Conservation (phyloP, 1,140 invertebrate species). For the Charaxes varanes region DNA sequence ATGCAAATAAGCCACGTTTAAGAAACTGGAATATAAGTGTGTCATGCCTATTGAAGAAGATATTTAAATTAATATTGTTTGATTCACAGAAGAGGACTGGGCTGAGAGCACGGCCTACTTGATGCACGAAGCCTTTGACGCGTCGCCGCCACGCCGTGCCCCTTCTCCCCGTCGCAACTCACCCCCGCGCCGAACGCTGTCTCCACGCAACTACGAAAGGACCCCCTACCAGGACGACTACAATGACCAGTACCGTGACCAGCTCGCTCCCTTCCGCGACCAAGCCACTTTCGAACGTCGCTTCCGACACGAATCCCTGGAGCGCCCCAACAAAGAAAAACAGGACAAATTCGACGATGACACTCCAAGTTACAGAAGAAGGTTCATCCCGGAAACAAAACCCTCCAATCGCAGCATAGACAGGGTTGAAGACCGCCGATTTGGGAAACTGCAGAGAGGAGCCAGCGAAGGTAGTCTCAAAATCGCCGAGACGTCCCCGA, state of each 20-base stretch:
- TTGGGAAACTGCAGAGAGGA: slow-evolving; percentile 57
- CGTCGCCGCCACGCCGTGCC: slow-evolving; percentile 42
- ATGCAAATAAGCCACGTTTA: too few species aligned
- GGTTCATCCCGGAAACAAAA: slow-evolving; percentile 58
- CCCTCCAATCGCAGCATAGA: slow-evolving; percentile 63
- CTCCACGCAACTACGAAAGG: slow-evolving; percentile 49
- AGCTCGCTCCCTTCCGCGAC: slow-evolving; percentile 51
- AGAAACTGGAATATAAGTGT: too few species aligned
- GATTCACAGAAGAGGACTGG: slow-evolving; percentile 71
- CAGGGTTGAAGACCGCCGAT: slow-evolving; percentile 51
- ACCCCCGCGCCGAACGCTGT: slow-evolving; percentile 41
- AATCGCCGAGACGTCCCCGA: slow-evolving; percentile 74
- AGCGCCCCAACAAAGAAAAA: slow-evolving; percentile 49
- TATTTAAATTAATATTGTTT: too few species aligned
- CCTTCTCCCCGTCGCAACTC: slow-evolving; percentile 29
- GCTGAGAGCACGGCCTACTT: slow-evolving; percentile 71
- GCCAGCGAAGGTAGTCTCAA: slow-evolving; percentile 65
- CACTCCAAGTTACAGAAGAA: slow-evolving; percentile 43
- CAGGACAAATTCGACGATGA: slow-evolving; percentile 51
- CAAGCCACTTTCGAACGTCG: slow-evolving; percentile 55
- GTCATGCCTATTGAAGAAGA: too few species aligned
- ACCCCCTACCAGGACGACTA: slow-evolving; percentile 49
- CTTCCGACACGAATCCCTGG: slow-evolving; percentile 58
- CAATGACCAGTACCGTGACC: slow-evolving; percentile 53
- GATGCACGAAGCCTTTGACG: slow-evolving; percentile 71